Evolutionary conservation across 2,888 invertebrate species (phyloP), one percentile per base, ranked within the genome.

Genomic region (Yponomeuta cagnagella): DNA sequence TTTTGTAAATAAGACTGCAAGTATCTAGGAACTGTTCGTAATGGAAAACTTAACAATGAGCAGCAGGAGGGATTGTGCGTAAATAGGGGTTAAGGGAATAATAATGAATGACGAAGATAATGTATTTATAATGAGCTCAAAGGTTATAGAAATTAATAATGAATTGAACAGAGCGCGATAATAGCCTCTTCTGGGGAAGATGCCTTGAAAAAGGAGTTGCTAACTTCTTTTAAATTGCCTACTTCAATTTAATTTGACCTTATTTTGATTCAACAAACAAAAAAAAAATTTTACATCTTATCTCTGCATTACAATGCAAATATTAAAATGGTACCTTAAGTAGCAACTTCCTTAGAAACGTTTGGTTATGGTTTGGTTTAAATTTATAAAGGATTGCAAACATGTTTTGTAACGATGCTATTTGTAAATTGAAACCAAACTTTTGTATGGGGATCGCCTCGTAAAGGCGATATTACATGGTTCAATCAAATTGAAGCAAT

Each of bases 81-180:
- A 58, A 58, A 58, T 58, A 12, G 15, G 12, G 52, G 1, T 15
- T 8, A 3, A 58, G 52, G 15, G 52, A 58, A 58, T 58, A 58
- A 58, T 58, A 58, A 58, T 58, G 52, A 58, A 64, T 64, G 31
- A 30, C 31, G 64, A 64, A 23, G 67, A 37, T 67, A 67, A 67
- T 67, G 67, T 67, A 67, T 67, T 67, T 67, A 67, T 67, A 67
- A 67, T 67, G 67, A 67, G 67, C 67, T 67, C 43, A 43, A 67
- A 67, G 67, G 37, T 31, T 43, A 37, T 67, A 43, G 67, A n/a
- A 67, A 67, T 67, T 67, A 43, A 67, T 67, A 67, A 67, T 67
- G 67, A 67, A 67, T 67, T n/a, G 67, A 31, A 15, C 31, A 23
- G 33, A 43, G 65, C 2, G 9, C 3, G 30, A 65, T 58, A 15